phyloP scores from a whole-genome alignment of 2,888 invertebrate genomes.

The Epistrophe eligans region DNA sequence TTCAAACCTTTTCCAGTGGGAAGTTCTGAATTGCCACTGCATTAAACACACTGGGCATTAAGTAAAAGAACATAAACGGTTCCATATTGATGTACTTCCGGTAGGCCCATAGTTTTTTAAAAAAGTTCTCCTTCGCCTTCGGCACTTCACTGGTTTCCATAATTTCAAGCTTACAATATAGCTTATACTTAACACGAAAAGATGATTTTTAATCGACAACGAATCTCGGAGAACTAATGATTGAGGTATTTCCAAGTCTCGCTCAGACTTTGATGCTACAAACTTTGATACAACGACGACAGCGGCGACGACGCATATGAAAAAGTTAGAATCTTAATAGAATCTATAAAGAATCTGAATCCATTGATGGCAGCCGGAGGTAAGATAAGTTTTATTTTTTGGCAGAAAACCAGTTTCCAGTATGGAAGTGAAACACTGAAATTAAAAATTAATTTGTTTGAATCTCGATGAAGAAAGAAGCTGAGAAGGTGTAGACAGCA shows the following conservation, averaged over 20 bases:
- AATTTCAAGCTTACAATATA: not conserved
- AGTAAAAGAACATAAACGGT: constrained; percentile 82
- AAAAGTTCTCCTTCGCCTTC: constrained; percentile 78
- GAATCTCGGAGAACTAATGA: constrained; percentile 68
- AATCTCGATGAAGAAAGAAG: constrained; percentile 21
- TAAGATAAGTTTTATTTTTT: constrained; percentile 61
- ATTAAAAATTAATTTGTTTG: constrained; percentile 62
- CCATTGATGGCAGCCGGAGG: constrained; percentile 28
- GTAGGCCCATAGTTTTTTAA: constrained; percentile 81
- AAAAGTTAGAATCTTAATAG: constrained; percentile 43
- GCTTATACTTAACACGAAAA: constrained; percentile 15
- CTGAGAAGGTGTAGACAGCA: constrained; percentile 1
- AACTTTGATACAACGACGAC: constrained; percentile 16
- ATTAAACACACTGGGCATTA: constrained; percentile 82
- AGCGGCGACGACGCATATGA: not conserved
- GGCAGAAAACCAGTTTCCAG: constrained; percentile 65
- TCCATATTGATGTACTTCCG: constrained; percentile 82
- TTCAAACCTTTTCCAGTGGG: constrained; percentile 81
- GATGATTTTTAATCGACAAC: constrained; percentile 64
- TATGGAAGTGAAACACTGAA: constrained; percentile 56
- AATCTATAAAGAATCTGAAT: constrained; percentile 63
- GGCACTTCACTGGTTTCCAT: constrained; percentile 51
- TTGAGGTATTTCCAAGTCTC: constrained; percentile 41
- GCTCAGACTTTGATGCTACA: constrained; percentile 35
- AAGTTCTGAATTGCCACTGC: constrained; percentile 82